Conservation (phyloP, 1,140 invertebrate genomes). For the Lucilia sericata region DNA sequence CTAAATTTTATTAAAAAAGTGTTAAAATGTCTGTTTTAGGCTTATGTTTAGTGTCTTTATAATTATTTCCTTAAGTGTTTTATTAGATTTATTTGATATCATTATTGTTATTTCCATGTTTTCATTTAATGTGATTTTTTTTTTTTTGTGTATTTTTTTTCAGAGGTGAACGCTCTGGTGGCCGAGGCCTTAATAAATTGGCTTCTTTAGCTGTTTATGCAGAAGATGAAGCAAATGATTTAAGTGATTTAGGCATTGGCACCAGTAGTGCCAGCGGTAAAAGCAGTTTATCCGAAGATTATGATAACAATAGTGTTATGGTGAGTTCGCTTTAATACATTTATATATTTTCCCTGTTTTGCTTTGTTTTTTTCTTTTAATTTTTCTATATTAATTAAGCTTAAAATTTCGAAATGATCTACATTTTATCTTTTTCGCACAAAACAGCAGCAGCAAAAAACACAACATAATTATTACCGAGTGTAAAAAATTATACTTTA, state of each 20-base stretch:
- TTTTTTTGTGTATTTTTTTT: constrained; percentile 23
- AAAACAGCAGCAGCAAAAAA: neutral
- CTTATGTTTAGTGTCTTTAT: too few species aligned
- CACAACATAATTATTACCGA: too few species aligned
- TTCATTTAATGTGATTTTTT: constrained; percentile 31
- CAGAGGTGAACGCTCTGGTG: constrained; percentile 71
- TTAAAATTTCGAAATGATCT: neutral
- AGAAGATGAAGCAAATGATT: constrained; percentile 84
- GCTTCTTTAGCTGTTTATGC: constrained; percentile 76
- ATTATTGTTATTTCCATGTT: neutral
- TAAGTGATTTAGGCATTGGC: constrained; percentile 84
- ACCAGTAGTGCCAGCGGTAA: constrained; percentile 81
- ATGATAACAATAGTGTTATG: constrained; percentile 77
- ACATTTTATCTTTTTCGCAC: neutral
- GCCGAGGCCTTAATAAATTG: constrained; percentile 67
- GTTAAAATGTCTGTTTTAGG: too few species aligned
- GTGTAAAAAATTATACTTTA: neutral
- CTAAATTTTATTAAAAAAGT: too few species aligned
- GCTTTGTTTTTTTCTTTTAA: neutral
- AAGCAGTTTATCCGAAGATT: constrained; percentile 78
- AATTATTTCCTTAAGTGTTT: neutral
- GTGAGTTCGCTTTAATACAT: constrained; percentile 69
- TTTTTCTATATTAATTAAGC: neutral
- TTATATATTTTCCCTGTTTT: neutral
- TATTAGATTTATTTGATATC: neutral